These are phyloP conservation scores for Maylandia zebra DNA, from an alignment of 2,113 vertebrate species.

Conservation along the genomic window DNA sequence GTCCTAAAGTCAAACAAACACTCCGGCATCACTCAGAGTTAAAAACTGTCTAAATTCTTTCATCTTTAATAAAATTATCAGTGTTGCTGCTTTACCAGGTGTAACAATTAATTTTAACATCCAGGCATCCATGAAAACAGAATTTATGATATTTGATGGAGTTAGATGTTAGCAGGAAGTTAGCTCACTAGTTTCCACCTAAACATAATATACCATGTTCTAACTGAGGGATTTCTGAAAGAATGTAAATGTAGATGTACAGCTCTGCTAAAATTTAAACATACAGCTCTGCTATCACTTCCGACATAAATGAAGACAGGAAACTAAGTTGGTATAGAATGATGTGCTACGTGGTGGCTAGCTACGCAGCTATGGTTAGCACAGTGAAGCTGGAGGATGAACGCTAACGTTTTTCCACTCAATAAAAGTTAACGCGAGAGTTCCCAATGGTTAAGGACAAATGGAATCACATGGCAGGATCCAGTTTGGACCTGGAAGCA, in stretches of 20 bases:
- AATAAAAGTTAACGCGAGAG: not conserved
- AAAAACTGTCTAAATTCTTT: not conserved
- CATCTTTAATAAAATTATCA: not conserved
- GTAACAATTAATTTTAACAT: not conserved
- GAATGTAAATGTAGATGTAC: not conserved
- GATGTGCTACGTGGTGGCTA: not conserved
- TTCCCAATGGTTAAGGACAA: not conserved
- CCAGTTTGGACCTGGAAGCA: not conserved
- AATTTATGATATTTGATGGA: not conserved
- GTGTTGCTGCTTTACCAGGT: not conserved
- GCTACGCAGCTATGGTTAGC: not conserved
- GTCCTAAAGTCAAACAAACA: not conserved
- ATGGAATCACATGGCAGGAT: not conserved
- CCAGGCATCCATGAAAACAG: not conserved
- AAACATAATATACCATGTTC: not conserved
- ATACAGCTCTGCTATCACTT: not conserved
- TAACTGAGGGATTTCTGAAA: not conserved
- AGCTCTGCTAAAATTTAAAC: not conserved
- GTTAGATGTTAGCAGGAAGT: rapidly evolving
- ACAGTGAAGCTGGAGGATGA: not conserved
- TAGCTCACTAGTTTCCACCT: not conserved
- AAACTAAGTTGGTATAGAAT: not conserved
- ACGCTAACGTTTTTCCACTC: not conserved
- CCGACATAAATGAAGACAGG: not conserved
- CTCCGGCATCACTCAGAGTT: not conserved